phyloP scores from a whole-genome alignment of 2,113 vertebrate species.

The Amphiprion percula region DNA sequence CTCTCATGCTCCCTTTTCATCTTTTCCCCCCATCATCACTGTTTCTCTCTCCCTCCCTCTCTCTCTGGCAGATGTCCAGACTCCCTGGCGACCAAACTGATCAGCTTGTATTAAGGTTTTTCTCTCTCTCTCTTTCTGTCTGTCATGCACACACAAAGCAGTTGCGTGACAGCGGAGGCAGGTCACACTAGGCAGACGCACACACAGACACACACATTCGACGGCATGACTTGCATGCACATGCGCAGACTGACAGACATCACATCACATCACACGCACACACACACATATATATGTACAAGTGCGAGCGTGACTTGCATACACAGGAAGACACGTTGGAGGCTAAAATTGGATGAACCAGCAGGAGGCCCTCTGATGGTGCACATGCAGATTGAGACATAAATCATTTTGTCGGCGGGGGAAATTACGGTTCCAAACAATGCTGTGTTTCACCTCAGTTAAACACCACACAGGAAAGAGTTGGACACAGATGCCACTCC shows the following conservation, averaged over 20 bases:
- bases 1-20: neutral
- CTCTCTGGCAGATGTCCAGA: constrained; percentile 56
- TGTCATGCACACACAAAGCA: constrained; percentile 11
- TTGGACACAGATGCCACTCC: too few relatives aligned
- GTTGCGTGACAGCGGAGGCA: constrained; percentile 43
- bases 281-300: neutral
- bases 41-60: neutral
- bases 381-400: constrained; percentile 47
- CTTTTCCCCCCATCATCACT: constrained; percentile 9
- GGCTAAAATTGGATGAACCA: constrained; percentile 11
- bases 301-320: constrained; percentile 35
- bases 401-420: constrained; percentile 43
- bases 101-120: constrained; percentile 65
- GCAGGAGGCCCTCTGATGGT: constrained; percentile 35
- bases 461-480: neutral
- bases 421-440: constrained; percentile 32
- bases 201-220: constrained; percentile 3
- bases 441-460: constrained; percentile 7
- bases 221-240: constrained; percentile 45
- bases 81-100: constrained; percentile 60
- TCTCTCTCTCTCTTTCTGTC: constrained; percentile 25
- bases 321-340: constrained; percentile 9
- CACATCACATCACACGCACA: constrained; percentile 13
- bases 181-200: constrained; percentile 35
- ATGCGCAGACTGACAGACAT: constrained; percentile 45